Evolutionary conservation across 1,140 invertebrate genomes (phyloP).

Genomic region (Cyphomyrmex costatus): DNA sequence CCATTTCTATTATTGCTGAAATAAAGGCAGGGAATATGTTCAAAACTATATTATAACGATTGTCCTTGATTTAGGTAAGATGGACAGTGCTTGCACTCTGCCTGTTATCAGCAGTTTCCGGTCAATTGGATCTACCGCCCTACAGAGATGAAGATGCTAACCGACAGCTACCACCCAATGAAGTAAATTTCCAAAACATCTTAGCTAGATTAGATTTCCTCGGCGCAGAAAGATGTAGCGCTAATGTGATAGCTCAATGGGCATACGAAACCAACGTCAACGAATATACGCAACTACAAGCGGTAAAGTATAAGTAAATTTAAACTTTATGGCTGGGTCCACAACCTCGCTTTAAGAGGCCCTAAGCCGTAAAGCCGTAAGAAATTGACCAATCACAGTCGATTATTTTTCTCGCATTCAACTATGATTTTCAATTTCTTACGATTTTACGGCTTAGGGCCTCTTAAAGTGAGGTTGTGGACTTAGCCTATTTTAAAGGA

Average conservation of each 20-base stretch:
- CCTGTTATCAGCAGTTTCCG: constrained; percentile 67
- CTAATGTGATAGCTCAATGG: constrained; percentile 94
- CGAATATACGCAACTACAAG: constrained; percentile 92
- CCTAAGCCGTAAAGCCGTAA: no score
- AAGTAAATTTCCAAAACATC: constrained; percentile 84
- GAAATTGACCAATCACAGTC: no score
- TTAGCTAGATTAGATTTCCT: constrained; percentile 91
- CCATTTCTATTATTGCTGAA: background rate
- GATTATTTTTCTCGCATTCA: no score
- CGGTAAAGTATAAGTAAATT: constrained; percentile 86
- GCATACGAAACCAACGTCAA: constrained; percentile 95
- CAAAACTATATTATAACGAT: background rate
- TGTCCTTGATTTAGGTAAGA: constrained; percentile 72
- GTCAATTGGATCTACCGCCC: constrained; percentile 83
- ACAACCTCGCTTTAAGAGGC: no score
- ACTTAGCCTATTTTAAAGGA: constrained; percentile 24
- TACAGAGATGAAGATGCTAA: constrained; percentile 70
- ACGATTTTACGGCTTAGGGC: no score
- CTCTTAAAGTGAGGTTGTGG: no score
- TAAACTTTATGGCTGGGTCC: no score
- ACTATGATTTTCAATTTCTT: no score
- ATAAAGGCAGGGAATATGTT: background rate
- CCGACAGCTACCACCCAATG: constrained; percentile 42
- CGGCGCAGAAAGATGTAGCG: constrained; percentile 92
- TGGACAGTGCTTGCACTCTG: constrained; percentile 67